Evolutionary conservation across 2,113 vertebrate species (phyloP).

Genomic region (Vulpes vulpes): DNA sequence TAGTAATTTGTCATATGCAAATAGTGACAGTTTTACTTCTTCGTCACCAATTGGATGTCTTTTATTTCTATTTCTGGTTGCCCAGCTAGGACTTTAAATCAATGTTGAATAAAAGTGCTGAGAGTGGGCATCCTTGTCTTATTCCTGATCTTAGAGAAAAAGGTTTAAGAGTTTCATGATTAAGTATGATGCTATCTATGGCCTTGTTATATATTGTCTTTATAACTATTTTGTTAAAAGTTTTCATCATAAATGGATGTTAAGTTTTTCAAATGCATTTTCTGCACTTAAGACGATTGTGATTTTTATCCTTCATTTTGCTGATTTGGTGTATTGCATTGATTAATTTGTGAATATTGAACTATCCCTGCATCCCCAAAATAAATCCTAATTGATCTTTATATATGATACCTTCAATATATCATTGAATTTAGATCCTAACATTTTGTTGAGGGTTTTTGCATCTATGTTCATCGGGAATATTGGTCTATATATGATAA

Average conservation of each 20-base stretch:
- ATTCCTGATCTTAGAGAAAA: neutral
- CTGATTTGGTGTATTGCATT: neutral
- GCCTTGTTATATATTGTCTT: neutral
- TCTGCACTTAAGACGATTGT: neutral
- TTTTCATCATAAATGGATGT: neutral
- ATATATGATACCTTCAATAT: neutral
- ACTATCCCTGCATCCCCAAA: neutral
- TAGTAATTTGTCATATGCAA: neutral
- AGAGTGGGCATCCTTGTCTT: neutral
- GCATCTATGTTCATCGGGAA: neutral
- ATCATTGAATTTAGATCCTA: neutral
- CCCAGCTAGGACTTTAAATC: neutral
- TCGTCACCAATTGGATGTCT: neutral
- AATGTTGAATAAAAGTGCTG: neutral
- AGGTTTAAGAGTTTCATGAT: neutral
- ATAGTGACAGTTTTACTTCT: neutral
- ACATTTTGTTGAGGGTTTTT: neutral
- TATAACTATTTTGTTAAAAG: neutral
- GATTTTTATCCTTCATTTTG: neutral
- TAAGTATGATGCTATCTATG: neutral
- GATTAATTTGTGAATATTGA: neutral
- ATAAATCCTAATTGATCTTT: neutral
- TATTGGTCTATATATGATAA: neutral
- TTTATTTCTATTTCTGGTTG: neutral
- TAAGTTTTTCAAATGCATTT: neutral